phyloP scores from a whole-genome alignment of 2,888 invertebrate genomes.

The Papilio elwesi region DNA sequence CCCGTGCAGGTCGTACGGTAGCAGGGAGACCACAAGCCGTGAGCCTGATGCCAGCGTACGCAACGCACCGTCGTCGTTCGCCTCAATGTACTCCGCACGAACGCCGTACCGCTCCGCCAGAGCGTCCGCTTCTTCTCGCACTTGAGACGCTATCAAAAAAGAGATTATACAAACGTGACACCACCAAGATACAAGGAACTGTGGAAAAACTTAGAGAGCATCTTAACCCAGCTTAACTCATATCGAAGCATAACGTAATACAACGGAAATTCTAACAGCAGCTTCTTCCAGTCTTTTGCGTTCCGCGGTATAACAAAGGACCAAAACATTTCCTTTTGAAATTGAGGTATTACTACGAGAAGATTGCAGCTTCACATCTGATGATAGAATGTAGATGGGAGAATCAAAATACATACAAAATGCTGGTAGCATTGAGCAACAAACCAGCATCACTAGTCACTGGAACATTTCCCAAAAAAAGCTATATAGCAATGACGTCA shows the following conservation, averaged over 20 bases:
- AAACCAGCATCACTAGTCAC: neutral
- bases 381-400: too few relatives aligned
- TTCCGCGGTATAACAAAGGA: too few relatives aligned
- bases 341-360: too few relatives aligned
- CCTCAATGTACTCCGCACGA: conserved; percentile 92
- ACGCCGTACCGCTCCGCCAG: conserved; percentile 91
- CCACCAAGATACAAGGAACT: neutral
- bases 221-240: too few relatives aligned
- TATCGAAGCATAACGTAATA: too few relatives aligned
- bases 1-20: conserved; percentile 96
- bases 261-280: too few relatives aligned
- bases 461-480: neutral
- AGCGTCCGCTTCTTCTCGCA: conserved; percentile 94
- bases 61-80: conserved; percentile 88
- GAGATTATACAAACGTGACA: neutral
- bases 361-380: too few relatives aligned
- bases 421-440: too few relatives aligned
- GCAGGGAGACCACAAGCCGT: conserved; percentile 92
- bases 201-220: too few relatives aligned
- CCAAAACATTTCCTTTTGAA: too few relatives aligned
- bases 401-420: too few relatives aligned
- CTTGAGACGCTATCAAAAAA: conserved; percentile 86
- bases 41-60: conserved; percentile 88
- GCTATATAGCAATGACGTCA: neutral
- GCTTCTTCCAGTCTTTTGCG: too few relatives aligned